A percentile compares a stretch with the other conserved stretches of the same genome.
These are phyloP conservation scores for Paragorgia papillata DNA, from an alignment of 92 coral and sea anemone species.

Conservation along the genomic window DNA sequence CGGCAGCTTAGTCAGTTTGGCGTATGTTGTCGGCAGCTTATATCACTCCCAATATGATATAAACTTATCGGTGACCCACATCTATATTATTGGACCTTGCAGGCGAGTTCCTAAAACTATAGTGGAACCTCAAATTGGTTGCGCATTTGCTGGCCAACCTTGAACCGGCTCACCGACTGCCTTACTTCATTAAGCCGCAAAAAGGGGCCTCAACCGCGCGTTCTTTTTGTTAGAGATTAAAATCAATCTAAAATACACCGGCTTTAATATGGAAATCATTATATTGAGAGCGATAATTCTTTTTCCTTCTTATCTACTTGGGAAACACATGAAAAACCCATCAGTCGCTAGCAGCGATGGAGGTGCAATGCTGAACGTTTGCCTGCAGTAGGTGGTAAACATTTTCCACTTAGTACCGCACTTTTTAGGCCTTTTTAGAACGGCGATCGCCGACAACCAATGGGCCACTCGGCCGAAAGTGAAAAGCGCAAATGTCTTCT, in stretches of 20 bases:
- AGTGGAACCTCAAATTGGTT: too few relatives aligned
- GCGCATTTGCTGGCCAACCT: background rate
- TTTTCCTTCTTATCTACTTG: background rate
- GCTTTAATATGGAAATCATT: background rate
- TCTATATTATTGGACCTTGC: too few relatives aligned
- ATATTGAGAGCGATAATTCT: background rate
- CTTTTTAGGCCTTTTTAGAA: background rate
- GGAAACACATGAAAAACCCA: conserved; percentile 11
- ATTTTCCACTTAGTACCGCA: too few relatives aligned
- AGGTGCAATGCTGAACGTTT: too few relatives aligned
- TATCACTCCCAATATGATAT: too few relatives aligned
- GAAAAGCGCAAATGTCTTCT: background rate
- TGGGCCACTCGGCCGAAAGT: background rate
- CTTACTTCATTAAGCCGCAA: background rate
- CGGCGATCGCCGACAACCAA: background rate
- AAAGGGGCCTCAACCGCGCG: background rate
- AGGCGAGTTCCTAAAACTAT: too few relatives aligned
- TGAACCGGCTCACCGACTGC: background rate
- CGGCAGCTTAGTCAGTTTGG: too few relatives aligned
- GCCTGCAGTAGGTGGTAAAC: background rate
- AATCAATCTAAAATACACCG: background rate
- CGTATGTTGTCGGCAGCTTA: too few relatives aligned
- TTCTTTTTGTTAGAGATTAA: background rate
- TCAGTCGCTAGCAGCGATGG: background rate
- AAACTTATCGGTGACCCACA: too few relatives aligned